Evolutionary conservation across 2,888 invertebrate species (phyloP).

Genomic region (Catonia carolina): DNA sequence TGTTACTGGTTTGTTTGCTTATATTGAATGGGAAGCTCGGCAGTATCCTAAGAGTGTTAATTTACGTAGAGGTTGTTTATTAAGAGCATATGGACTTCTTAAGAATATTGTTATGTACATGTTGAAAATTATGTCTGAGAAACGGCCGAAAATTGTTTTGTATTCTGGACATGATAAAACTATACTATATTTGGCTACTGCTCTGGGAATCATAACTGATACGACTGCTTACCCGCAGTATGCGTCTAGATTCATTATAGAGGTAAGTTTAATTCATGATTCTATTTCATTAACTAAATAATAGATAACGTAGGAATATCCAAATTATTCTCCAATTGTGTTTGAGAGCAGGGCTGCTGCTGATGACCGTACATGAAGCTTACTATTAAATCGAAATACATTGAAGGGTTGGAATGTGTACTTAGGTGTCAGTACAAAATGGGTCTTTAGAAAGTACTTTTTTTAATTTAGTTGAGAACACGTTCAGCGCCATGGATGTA

Average conservation of each 20-base stretch:
- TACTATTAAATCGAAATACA: too few species aligned
- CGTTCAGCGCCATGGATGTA: too few species aligned
- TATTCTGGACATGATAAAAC: slow-evolving; percentile 93
- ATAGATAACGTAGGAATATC: not conserved
- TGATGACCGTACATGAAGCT: too few species aligned
- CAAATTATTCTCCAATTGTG: slow-evolving; percentile 2
- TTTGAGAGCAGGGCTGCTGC: too few species aligned
- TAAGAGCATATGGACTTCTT: slow-evolving; percentile 76
- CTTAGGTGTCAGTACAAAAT: too few species aligned
- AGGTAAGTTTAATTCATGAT: slow-evolving; percentile 55
- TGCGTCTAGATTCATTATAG: slow-evolving; percentile 79
- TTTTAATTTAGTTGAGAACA: too few species aligned
- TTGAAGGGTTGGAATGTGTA: too few species aligned
- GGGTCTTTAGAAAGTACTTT: too few species aligned
- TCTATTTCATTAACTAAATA: not conserved
- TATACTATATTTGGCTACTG: slow-evolving; percentile 71
- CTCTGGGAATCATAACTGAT: slow-evolving; percentile 62
- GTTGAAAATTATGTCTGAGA: slow-evolving; percentile 71
- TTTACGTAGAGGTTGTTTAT: slow-evolving; percentile 58
- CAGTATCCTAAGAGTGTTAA: slow-evolving; percentile 55
- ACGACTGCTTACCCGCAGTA: slow-evolving; percentile 66
- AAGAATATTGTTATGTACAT: slow-evolving; percentile 74
- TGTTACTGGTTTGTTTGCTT: slow-evolving; percentile 70
- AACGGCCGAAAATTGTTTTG: slow-evolving; percentile 64
- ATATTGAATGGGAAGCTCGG: slow-evolving; percentile 71